Evolutionary conservation across 2,888 invertebrate species (phyloP).

Genomic region (Poecilus cupreus): DNA sequence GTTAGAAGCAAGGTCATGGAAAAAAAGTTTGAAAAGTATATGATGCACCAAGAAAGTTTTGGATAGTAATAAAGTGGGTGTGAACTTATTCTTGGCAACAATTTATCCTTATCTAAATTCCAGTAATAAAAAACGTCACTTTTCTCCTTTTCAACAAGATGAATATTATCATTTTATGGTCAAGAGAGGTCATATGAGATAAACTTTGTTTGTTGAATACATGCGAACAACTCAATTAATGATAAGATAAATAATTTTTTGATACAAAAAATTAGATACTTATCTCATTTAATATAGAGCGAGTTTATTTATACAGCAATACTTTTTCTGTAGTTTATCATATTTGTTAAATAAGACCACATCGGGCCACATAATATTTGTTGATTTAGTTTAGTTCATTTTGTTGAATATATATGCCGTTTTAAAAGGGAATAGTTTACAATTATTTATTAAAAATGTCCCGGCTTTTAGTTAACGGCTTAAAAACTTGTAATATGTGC

Average conservation of each 20-base stretch:
- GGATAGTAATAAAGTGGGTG: constrained; percentile 34
- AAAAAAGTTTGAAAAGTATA: constrained; percentile 15
- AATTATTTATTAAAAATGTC: constrained; percentile 38
- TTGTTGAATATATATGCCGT: constrained; percentile 28
- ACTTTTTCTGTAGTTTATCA: constrained; percentile 24
- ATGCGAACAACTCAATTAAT: constrained; percentile 37
- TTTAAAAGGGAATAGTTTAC: neutral
- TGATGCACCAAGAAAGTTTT: constrained; percentile 13
- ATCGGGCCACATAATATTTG: neutral
- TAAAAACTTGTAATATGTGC: constrained; percentile 43
- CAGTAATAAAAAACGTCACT: constrained; percentile 20
- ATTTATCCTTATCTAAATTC: neutral
- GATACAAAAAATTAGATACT: constrained; percentile 48
- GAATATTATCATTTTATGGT: constrained; percentile 34
- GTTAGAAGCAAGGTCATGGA: constrained; percentile 29
- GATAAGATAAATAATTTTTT: constrained; percentile 51
- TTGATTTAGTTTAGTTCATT: constrained; percentile 23
- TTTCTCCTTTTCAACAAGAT: constrained; percentile 20
- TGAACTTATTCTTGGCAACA: constrained; percentile 26
- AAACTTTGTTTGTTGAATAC: constrained; percentile 48
- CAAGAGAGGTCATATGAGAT: constrained; percentile 49
- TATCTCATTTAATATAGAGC: constrained; percentile 27
- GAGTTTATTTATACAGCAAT: constrained; percentile 34
- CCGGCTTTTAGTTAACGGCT: constrained; percentile 21
- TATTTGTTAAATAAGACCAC: constrained; percentile 33